These are phyloP conservation scores for Mus caroli DNA, from an alignment of 2,797 vertebrate genomes.

Conservation along the genomic window DNA sequence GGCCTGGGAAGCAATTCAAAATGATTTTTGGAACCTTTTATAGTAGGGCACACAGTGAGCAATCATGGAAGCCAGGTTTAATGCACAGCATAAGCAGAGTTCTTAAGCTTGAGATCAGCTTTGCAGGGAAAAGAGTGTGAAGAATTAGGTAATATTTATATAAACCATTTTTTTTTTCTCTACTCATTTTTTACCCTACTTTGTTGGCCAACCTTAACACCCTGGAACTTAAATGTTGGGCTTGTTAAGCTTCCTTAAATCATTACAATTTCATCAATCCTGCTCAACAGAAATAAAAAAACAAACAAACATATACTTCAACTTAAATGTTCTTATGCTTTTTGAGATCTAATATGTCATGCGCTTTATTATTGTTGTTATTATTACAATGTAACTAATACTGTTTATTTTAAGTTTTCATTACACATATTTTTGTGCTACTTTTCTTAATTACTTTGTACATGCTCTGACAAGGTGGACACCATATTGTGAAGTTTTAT, in stretches of 20 bases:
- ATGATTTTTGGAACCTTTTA: background rate
- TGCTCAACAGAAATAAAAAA: background rate
- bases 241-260: background rate
- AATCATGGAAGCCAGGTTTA: background rate
- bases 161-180: background rate
- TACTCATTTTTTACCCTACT: background rate
- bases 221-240: background rate
- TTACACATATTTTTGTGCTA: background rate
- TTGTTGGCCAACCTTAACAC: background rate
- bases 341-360: background rate
- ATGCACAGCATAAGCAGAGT: background rate
- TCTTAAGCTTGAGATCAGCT: background rate
- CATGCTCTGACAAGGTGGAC: background rate
- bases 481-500: background rate
- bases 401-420: slow-evolving; percentile 33
- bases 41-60: background rate
- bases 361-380: background rate
- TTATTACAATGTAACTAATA: background rate
- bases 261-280: background rate
- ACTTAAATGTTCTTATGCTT: background rate
- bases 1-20: background rate
- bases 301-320: too few species aligned
- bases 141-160: background rate
- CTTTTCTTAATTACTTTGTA: background rate
- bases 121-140: background rate